Conservation (phyloP, 2,113 vertebrate species). For the Festucalex cinctus region DNA sequence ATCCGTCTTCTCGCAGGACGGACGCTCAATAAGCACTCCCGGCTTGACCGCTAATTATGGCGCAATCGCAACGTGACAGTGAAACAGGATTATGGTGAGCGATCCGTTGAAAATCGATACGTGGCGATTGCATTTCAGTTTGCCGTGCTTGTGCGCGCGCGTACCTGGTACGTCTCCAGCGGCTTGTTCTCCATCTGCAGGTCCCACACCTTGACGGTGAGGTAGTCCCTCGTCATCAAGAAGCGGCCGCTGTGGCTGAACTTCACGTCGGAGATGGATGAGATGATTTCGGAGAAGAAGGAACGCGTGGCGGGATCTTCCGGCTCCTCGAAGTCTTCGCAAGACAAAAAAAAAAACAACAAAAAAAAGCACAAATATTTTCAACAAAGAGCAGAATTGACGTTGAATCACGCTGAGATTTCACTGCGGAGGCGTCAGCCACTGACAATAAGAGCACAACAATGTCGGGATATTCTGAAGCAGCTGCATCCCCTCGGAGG, state of each 20-base stretch:
- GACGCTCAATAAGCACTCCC: slow-evolving; percentile 44
- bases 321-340: slow-evolving; percentile 89
- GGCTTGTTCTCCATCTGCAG: slow-evolving; percentile 96
- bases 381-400: slow-evolving; percentile 10
- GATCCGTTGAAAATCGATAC: slow-evolving; percentile 64
- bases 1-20: slow-evolving; percentile 47
- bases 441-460: slow-evolving; percentile 26
- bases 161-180: slow-evolving; percentile 93
- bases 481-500: slow-evolving; percentile 55
- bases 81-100: slow-evolving; percentile 61
- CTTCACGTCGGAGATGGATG: slow-evolving; percentile 95
- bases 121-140: slow-evolving; percentile 43
- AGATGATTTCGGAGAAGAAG: slow-evolving; percentile 97
- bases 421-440: slow-evolving; percentile 13
- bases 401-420: background rate
- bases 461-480: slow-evolving; percentile 21
- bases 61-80: slow-evolving; percentile 36
- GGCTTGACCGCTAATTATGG: slow-evolving; percentile 43
- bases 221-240: slow-evolving; percentile 95
- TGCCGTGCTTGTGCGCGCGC: background rate
- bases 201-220: slow-evolving; percentile 96
- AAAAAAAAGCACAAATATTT: slow-evolving; percentile 16
- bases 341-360: slow-evolving; percentile 1
- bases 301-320: slow-evolving; percentile 94
- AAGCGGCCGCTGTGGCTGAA: slow-evolving; percentile 96